phyloP scores from a whole-genome alignment of 2,888 invertebrate species.

The Torymus texanus region DNA sequence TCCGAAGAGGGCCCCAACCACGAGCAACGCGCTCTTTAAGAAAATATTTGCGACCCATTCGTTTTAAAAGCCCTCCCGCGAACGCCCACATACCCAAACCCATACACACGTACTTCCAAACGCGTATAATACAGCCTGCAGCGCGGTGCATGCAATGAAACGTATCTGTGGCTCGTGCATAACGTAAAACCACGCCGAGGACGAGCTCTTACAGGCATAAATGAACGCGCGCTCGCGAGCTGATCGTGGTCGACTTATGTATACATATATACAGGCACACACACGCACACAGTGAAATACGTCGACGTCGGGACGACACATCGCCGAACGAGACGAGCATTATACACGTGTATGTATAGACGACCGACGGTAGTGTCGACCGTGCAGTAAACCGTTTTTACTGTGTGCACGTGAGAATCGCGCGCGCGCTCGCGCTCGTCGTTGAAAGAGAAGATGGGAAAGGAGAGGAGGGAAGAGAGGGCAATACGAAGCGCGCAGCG shows the following conservation, averaged over 20 bases:
- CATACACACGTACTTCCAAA: background rate
- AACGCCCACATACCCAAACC: background rate
- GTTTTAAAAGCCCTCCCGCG: slow-evolving; percentile 19
- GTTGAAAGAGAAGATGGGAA: slow-evolving; percentile 13
- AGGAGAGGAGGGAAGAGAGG: background rate
- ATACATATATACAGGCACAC: background rate
- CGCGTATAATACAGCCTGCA: slow-evolving; percentile 2
- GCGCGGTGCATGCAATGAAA: too few species aligned
- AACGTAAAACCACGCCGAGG: slow-evolving; percentile 1
- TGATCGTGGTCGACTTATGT: background rate
- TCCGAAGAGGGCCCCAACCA: background rate
- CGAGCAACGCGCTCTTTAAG: background rate
- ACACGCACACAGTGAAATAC: background rate
- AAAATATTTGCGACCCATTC: slow-evolving; percentile 39
- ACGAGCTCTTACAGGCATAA: slow-evolving; percentile 31
- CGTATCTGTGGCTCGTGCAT: too few species aligned
- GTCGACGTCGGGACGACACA: background rate
- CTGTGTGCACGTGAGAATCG: slow-evolving; percentile 35
- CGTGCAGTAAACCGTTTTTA: slow-evolving; percentile 44
- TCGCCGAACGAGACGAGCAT: slow-evolving; percentile 15
- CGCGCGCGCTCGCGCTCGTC: background rate
- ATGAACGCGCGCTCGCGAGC: slow-evolving; percentile 1
- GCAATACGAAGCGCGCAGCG: slow-evolving; percentile 1
- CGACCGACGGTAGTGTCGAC: background rate
- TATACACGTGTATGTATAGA: slow-evolving; percentile 16